These are phyloP conservation scores for Petrolisthes cinctipes DNA, from an alignment of 2,888 invertebrate genomes.

Conservation along the genomic window DNA sequence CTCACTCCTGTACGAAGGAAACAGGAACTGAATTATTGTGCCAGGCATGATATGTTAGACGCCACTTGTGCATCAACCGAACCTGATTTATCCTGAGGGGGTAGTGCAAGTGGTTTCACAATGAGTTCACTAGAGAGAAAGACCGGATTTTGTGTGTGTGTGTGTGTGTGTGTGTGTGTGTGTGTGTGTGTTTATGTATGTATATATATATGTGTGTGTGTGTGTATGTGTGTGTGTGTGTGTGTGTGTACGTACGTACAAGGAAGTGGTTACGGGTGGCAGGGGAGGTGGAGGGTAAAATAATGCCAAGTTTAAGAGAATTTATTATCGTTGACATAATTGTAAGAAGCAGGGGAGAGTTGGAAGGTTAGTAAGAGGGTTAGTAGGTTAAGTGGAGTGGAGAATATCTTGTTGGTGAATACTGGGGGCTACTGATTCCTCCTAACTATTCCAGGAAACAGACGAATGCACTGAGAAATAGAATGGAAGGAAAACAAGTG, in stretches of 20 bases:
- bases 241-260: neutral
- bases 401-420: neutral
- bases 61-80: too few relatives aligned
- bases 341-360: too few relatives aligned
- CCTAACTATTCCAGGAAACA: neutral
- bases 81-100: too few relatives aligned
- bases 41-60: too few relatives aligned
- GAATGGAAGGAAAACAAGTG: neutral
- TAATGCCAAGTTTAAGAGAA: neutral
- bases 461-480: neutral
- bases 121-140: too few relatives aligned
- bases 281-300: neutral
- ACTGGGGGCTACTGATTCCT: neutral
- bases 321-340: too few relatives aligned
- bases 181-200: neutral
- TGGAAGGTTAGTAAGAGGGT: too few relatives aligned
- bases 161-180: too few relatives aligned
- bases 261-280: neutral
- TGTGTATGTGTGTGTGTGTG: neutral
- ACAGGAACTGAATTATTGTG: too few relatives aligned
- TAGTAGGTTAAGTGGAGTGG: too few relatives aligned
- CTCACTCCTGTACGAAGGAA: too few relatives aligned
- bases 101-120: too few relatives aligned
- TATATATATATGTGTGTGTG: conserved; percentile 1
- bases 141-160: neutral